Evolutionary conservation across 2,113 vertebrate genomes (phyloP).

Genomic region (Apistogramma diplotaenia): DNA sequence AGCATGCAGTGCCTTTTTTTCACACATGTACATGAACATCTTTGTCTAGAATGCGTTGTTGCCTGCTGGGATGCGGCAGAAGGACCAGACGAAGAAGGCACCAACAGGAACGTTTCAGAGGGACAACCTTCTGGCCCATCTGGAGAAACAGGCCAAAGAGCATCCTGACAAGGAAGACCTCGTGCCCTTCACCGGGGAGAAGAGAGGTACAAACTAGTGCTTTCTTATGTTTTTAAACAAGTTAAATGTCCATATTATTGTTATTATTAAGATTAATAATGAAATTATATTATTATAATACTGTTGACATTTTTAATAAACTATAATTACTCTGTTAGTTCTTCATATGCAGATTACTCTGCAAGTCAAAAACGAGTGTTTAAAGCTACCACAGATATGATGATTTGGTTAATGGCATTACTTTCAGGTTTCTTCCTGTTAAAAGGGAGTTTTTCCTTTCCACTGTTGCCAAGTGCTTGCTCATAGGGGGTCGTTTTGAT

Average conservation of each 20-base stretch:
- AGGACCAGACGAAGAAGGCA: slow-evolving; percentile 95
- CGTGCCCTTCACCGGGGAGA: slow-evolving; percentile 95
- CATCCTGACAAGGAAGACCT: slow-evolving; percentile 92
- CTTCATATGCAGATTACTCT: too few relatives aligned
- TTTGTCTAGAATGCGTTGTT: slow-evolving; percentile 86
- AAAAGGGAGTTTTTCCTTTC: too few relatives aligned
- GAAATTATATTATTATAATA: neutral
- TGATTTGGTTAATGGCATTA: neutral
- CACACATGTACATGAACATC: neutral
- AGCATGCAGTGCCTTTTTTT: neutral
- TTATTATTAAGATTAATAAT: neutral
- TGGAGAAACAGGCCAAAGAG: slow-evolving; percentile 96
- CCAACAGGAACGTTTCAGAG: slow-evolving; percentile 92
- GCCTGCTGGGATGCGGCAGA: slow-evolving; percentile 92
- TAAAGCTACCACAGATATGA: neutral
- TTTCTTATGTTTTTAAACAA: neutral
- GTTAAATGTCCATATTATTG: neutral
- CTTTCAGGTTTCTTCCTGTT: too few relatives aligned
- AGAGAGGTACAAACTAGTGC: slow-evolving; percentile 82
- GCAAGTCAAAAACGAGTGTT: neutral
- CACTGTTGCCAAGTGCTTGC: too few relatives aligned
- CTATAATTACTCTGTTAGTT: neutral
- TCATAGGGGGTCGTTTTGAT: too few relatives aligned
- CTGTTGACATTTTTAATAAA: neutral
- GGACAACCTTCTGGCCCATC: slow-evolving; percentile 91